A percentile compares a stretch with the other conserved stretches of the same genome.
Evolutionary conservation across 2,797 vertebrate species (phyloP).

Genomic region (Falco rusticolus): DNA sequence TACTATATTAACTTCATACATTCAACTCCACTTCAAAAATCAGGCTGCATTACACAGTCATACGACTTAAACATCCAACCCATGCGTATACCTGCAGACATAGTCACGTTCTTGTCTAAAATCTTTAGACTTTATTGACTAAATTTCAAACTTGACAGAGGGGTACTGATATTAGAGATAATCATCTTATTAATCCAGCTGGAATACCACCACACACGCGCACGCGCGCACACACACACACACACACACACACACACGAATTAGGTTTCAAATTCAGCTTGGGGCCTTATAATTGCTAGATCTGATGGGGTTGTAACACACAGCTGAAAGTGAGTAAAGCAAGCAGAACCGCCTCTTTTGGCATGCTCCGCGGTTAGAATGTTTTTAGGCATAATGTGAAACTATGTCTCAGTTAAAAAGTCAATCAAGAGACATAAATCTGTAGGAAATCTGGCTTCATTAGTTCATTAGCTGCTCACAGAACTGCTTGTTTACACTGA

Average conservation of each 20-base stretch:
- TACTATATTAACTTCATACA: background rate
- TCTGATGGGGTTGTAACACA: background rate
- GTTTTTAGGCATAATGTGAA: background rate
- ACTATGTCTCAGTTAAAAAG: background rate
- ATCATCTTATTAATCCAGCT: background rate
- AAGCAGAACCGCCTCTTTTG: background rate
- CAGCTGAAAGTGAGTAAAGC: background rate
- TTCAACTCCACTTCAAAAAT: background rate
- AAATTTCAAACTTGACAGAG: background rate
- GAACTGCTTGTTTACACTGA: constrained; percentile 34
- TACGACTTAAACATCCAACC: background rate
- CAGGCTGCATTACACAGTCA: background rate
- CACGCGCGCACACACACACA: background rate
- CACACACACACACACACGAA: background rate
- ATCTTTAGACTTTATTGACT: background rate
- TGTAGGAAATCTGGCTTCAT: constrained; percentile 44
- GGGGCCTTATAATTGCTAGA: background rate
- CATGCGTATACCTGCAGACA: background rate
- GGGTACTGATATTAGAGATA: background rate
- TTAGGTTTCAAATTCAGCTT: background rate
- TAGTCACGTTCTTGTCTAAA: background rate
- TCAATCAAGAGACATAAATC: constrained; percentile 19
- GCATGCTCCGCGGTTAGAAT: background rate
- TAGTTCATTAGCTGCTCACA: constrained; percentile 41
- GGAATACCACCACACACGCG: background rate